Base-by-base conservation (phyloP, 2,888 invertebrate genomes). In the Podabrus alpinus region DNA sequence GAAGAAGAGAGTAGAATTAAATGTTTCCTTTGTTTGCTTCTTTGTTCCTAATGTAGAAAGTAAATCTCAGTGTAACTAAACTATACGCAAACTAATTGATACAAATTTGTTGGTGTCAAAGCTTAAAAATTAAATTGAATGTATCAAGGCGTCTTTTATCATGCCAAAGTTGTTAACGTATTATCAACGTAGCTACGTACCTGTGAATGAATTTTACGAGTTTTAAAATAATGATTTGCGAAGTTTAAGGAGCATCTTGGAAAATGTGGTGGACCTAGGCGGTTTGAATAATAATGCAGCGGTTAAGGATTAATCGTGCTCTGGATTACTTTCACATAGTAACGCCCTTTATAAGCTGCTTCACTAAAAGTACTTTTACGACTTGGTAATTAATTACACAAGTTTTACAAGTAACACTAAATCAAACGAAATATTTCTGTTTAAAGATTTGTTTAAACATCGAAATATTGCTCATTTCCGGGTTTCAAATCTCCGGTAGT, bases 271-370 rank as follows among this genome's bases (percentile, higher is more conserved):
- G 45, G 61, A 59, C 64, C 64, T 19, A 45, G 62, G 62, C 74
- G 19, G 74, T 71, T 74, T 74, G 74, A 74, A 74, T 74, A 74
- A 74, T 71, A 74, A 74, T 74, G 62, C 24, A 19, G 73, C 60
- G 69, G 69, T 60, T 60, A 66, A 62, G 73, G 73, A 73, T 73
- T 73, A 73, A 73, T 66, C 69, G 69, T 7, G 59, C 19, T 21
- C 59, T 59, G 29, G 66, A 71, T 59, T 64, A 66, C 66, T 69
- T 64, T 73, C 29, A 68, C 29, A 64, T 45, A 62, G 29, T 15
- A 66, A 69, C 25, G 73, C 61, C 68, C 24, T 60, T 73, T 60
- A 66, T 66, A 59, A 60, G 66, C 60, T 69, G 66, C 69, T 69
- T 66, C 69, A 69, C 69, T 66, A 59, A 69, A 69, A 69, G 59